Evolutionary conservation across 1,140 invertebrate species (phyloP).

Genomic region (Popillia japonica): DNA sequence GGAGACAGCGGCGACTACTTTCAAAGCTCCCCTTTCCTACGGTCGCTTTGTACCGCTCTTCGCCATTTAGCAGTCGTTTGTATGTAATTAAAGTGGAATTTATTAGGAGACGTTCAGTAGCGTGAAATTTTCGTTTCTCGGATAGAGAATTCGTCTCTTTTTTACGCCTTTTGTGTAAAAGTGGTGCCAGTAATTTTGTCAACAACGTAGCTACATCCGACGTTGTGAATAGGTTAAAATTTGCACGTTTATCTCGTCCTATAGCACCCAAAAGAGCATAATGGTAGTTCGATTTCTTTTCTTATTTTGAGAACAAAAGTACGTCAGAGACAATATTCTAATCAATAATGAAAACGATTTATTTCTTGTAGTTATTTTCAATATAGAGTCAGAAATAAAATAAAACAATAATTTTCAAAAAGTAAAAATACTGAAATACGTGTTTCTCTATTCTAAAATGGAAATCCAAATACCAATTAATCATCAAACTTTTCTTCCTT

Average conservation of each 20-base stretch:
- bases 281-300: neutral
- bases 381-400: no score
- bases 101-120: constrained; percentile 31
- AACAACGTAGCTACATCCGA: neutral
- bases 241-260: neutral
- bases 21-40: constrained; percentile 7
- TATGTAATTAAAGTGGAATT: constrained; percentile 35
- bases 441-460: no score
- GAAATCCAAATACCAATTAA: no score
- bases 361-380: no score
- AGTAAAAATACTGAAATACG: no score
- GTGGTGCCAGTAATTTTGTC: constrained; percentile 26
- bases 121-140: constrained; percentile 30
- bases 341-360: no score
- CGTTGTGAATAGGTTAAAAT: constrained; percentile 15
- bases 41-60: neutral
- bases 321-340: no score
- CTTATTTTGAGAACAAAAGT: neutral
- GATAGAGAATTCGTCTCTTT: constrained; percentile 19
- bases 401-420: no score
- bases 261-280: neutral
- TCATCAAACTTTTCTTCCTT: no score
- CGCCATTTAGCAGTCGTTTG: constrained; percentile 31
- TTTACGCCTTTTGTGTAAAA: constrained; percentile 5
- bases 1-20: constrained; percentile 13